Evolutionary conservation across 1,140 invertebrate species (phyloP).

Genomic region (Calephelis virginiensis): DNA sequence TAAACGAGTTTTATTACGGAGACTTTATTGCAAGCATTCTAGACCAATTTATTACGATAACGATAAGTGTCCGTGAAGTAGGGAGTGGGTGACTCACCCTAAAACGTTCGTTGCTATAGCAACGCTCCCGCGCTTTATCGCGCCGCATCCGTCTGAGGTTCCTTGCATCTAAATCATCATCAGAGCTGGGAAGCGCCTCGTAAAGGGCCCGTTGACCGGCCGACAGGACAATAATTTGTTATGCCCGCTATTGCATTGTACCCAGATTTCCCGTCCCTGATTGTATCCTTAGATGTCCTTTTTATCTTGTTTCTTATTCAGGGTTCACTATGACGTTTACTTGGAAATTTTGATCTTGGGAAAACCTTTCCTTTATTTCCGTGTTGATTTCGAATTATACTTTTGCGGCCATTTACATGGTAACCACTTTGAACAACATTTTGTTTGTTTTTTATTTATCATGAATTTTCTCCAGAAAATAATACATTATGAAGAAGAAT

Average conservation of each 20-base stretch:
- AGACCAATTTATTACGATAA: constrained; percentile 73
- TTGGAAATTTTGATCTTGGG: too few relatives aligned
- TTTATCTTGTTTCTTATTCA: not conserved
- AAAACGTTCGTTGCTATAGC: constrained; percentile 49
- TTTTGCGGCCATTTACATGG: too few relatives aligned
- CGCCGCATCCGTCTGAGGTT: constrained; percentile 42
- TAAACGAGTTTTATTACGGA: constrained; percentile 36
- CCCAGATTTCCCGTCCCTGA: constrained; percentile 47
- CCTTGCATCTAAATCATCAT: constrained; percentile 76
- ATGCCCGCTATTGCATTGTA: constrained; percentile 44
- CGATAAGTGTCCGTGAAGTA: constrained; percentile 72
- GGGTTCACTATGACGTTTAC: too few relatives aligned
- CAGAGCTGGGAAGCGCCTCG: constrained; percentile 58
- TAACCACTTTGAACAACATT: too few relatives aligned
- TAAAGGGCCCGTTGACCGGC: constrained; percentile 65
- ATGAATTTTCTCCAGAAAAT: too few relatives aligned
- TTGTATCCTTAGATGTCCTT: constrained; percentile 46
- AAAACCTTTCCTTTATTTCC: too few relatives aligned
- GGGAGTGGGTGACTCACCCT: constrained; percentile 45
- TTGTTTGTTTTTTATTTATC: too few relatives aligned
- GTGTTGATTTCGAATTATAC: too few relatives aligned
- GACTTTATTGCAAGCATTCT: constrained; percentile 59
- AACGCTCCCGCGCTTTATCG: constrained; percentile 58
- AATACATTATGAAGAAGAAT: too few relatives aligned
- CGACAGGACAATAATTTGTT: constrained; percentile 62